Evolutionary conservation across 1,140 invertebrate species (phyloP).

Genomic region (Tribolium madens): DNA sequence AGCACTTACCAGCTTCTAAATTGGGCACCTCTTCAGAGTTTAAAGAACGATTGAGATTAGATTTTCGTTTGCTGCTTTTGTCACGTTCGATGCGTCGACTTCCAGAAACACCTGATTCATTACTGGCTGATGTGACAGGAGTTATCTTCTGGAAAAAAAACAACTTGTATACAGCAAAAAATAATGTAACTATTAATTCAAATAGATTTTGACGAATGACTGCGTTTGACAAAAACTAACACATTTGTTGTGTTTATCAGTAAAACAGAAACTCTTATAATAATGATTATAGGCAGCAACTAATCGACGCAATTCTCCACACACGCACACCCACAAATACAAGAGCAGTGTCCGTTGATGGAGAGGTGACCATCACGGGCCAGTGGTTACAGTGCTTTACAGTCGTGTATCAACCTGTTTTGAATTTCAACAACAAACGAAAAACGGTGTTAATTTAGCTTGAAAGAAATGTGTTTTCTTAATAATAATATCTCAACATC

Average conservation of each 20-base stretch:
- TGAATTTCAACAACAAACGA: constrained; percentile 1
- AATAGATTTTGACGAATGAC: neutral
- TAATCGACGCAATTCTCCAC: constrained; percentile 20
- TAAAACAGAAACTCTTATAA: constrained; percentile 6
- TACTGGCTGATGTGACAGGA: neutral
- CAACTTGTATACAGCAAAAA: neutral
- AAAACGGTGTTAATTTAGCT: neutral
- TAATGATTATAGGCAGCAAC: constrained; percentile 11
- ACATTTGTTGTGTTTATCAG: constrained; percentile 2
- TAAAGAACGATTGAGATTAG: constrained; percentile 72
- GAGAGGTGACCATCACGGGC: constrained; percentile 51
- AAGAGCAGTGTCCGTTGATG: constrained; percentile 38
- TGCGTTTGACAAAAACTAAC: neutral
- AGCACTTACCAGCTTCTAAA: constrained; percentile 61
- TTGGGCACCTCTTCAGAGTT: constrained; percentile 69
- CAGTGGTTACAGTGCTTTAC: constrained; percentile 23
- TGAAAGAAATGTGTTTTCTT: too few relatives aligned
- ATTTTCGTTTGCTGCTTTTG: constrained; percentile 76
- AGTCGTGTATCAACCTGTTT: constrained; percentile 19
- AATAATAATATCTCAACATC: too few relatives aligned
- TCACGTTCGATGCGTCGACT: constrained; percentile 67
- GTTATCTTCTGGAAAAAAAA: constrained; percentile 18
- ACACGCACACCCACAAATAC: constrained; percentile 43
- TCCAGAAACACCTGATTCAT: neutral
- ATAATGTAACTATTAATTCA: neutral